Base-by-base conservation (phyloP, 2,888 invertebrate genomes). In the Drosophila formosana region DNA sequence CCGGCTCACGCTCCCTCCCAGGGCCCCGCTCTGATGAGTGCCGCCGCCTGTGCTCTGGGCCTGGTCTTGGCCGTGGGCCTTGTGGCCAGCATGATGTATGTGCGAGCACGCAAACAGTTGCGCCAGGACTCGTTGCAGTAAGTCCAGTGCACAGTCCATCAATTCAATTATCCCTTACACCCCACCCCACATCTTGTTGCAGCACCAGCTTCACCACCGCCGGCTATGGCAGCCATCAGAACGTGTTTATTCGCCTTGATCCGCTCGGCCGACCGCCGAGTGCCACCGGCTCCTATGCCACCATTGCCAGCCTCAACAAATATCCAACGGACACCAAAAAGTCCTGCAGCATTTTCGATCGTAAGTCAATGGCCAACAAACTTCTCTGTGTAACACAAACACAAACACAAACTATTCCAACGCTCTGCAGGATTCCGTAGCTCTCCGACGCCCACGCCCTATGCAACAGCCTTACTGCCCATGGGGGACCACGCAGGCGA, bases 291-390 rank as follows among this genome's bases (percentile, higher is more conserved):
- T 96, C 96, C 81, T 75, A 96, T 89, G 96, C 96, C 46, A 96
- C 96, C 46, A 96, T 96, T 82, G 96, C 96, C 66, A 96, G 96
- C 91, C 94, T 96, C 83, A 96, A 96, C 90, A 96, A 96, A 91
- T 95, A 95, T 80, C 95, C 95, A 28, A 93, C 84, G 56, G 92
- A 92, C 61, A 80, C 90, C 41, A 92, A 92, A 77, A 92, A 92
- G 76, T 91, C 92, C 25, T 92, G 92, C 88, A 91, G 91, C 86
- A 89, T 90, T 68, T 91, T 91, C 75, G 90, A 91, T 73, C 86
- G 91, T 91, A 84, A 89, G 91, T 91, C 52, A 56, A 41, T n/a
- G n/a, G 4, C 37, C 37, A 37, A n/a, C 37, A 4, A 34, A 18
- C 2, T 1, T 18, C 18, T 34, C 11, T 34, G 34, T 9, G 4